Evolutionary conservation across 2,797 vertebrate species (phyloP).

Genomic region (Eulemur mongoz): DNA sequence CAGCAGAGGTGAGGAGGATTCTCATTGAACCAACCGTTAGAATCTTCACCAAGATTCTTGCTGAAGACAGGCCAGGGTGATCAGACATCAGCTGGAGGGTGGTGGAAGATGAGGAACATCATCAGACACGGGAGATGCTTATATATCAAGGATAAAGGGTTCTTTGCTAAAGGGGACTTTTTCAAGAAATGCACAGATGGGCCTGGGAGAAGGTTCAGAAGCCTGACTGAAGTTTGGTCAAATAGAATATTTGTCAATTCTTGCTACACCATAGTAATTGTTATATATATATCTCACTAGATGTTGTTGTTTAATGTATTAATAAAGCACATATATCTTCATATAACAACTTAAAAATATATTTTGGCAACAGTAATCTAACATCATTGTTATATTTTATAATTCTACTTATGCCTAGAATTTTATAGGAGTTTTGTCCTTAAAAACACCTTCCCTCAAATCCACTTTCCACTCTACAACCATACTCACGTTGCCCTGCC

Average conservation of each 20-base stretch:
- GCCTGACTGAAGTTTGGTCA: background rate
- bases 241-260: background rate
- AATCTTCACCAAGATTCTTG: background rate
- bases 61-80: background rate
- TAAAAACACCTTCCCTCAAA: background rate
- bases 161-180: background rate
- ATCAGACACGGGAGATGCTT: background rate
- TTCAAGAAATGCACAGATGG: background rate
- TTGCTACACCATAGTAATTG: background rate
- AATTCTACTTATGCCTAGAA: background rate
- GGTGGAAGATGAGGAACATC: background rate
- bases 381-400: background rate
- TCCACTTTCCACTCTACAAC: background rate
- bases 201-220: background rate
- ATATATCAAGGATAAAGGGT: background rate
- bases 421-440: background rate
- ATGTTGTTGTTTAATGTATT: background rate
- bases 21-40: background rate
- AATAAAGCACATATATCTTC: background rate
- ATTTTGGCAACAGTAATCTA: background rate
- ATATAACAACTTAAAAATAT: background rate
- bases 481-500: background rate
- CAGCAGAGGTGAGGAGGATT: background rate
- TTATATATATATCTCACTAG: background rate
- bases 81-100: background rate